Percentiles rank a stretch among this genome's conserved stretches.
Conservation (phyloP, 37 sponge, comb jelly and placozoan genomes). For the Theonella swinhoei region DNA sequence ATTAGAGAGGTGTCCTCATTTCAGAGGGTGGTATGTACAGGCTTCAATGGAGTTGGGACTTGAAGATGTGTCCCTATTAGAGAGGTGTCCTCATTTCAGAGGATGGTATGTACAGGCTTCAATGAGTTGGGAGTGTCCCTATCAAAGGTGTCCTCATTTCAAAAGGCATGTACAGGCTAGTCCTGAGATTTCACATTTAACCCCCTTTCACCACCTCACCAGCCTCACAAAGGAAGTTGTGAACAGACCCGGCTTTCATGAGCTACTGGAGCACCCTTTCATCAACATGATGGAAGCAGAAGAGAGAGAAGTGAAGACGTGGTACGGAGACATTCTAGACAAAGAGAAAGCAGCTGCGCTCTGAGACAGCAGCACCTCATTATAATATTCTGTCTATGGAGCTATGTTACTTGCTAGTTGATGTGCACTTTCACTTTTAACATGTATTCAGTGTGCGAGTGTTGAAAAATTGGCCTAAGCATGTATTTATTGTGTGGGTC, state of each 20-base stretch:
- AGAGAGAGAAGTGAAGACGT: conserved; percentile 42
- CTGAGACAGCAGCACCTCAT: background rate
- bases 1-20: too few species aligned
- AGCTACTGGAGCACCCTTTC: conserved; percentile 52
- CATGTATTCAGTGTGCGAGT: too few species aligned
- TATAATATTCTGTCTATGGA: background rate
- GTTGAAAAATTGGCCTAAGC: too few species aligned
- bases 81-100: too few species aligned
- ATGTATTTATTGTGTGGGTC: too few species aligned
- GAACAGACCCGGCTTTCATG: conserved; percentile 44
- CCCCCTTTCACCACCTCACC: background rate
- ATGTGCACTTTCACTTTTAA: too few species aligned
- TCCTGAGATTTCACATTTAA: background rate
- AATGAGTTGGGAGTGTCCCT: background rate
- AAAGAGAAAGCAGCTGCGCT: background rate
- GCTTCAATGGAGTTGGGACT: too few species aligned
- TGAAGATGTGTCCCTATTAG: too few species aligned
- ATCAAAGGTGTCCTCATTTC: background rate
- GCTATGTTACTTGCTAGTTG: too few species aligned
- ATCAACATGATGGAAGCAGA: conserved; percentile 28
- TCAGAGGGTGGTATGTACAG: too few species aligned
- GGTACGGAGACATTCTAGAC: conserved; percentile 43
- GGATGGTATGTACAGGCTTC: too few species aligned
- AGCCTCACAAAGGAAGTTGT: conserved; percentile 67
- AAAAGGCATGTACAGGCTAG: too few species aligned